Base-by-base conservation (phyloP, 2,797 vertebrate species). In the Pipistrellus kuhlii region DNA sequence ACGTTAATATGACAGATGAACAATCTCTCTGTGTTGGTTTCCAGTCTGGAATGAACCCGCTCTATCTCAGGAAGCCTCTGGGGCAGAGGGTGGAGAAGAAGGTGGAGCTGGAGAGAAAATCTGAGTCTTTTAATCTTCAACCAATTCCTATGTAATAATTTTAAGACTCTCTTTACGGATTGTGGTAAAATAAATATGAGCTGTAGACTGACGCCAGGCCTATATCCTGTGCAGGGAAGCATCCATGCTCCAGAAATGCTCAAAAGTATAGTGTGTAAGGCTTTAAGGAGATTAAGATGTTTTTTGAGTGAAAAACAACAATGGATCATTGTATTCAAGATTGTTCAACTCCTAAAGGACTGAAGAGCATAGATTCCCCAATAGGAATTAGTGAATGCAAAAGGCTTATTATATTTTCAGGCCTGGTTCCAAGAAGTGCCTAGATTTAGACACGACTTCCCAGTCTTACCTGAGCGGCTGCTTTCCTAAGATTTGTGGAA, bases 401-500 rank as follows among this genome's bases (percentile, higher is more conserved):
- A 90, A 76, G 84, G 23, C 30, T 91, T 80, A 41, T 35, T 4
- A 35, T 35, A 35, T 93, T 86, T 84, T 83, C 53, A 91, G 20
- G 44, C 59, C 62, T 84, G 53, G 23, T 90, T 66, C n/a, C 66
- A 80, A 82, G 64, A 84, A 35, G 53, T 44, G 81, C 51, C 62
- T 73, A 66, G 78, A 84, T 91, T n/a, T 90, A 66, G n/a, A 64
- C 83, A 82, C 17, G 15, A 73, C 38, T 62, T 88, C 35, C 84
- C n/a, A 89, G 88, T 90, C 88, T 90, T 20, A 91, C 77, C 86
- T 72, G 76, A 84, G 41, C 44, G n/a, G 46, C 82, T 97, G 88
- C 62, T 95, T 96, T 76, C 94, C 41, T 88, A 94, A 88, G 88
- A 93, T 96, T 96, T 84, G 83, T 95, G 83, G 94, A 94, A 78